Conservation (phyloP, 2,888 invertebrate genomes). For the Stenoptilia bipunctidactyla region DNA sequence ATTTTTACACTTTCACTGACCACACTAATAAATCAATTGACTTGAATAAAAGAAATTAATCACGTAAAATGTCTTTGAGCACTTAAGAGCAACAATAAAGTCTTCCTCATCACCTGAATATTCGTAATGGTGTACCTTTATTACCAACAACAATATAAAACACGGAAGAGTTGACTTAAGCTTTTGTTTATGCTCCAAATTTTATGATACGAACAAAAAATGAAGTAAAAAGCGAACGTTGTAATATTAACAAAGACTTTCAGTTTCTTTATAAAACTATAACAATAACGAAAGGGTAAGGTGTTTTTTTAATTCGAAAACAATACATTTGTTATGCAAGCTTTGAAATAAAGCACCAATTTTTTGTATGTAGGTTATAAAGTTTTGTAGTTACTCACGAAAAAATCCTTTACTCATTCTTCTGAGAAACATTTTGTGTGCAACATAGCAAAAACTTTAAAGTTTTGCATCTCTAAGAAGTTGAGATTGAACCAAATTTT, state of each 20-base stretch:
- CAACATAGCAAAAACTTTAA: too few species aligned
- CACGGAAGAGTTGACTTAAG: conserved; percentile 49
- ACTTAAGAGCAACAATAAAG: conserved; percentile 45
- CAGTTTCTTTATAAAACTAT: conserved; percentile 64
- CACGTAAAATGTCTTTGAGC: conserved; percentile 20
- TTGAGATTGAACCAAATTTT: too few species aligned
- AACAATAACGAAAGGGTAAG: conserved; percentile 39
- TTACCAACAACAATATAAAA: conserved; percentile 37
- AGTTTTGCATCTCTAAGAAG: too few species aligned
- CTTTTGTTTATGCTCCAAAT: conserved; percentile 64
- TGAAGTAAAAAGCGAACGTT: conserved; percentile 41
- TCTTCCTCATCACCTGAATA: conserved; percentile 66
- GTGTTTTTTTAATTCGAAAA: conserved; percentile 58
- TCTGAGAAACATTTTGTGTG: conserved; percentile 27
- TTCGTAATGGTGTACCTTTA: conserved; percentile 49
- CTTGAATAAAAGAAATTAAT: conserved; percentile 54
- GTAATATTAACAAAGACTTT: conserved; percentile 55
- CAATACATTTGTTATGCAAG: conserved; percentile 39
- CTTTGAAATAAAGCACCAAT: neutral
- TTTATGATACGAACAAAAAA: conserved; percentile 49
- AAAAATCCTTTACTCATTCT: conserved; percentile 27
- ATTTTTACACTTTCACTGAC: conserved; percentile 27
- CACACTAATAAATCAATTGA: conserved; percentile 58
- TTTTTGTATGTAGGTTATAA: conserved; percentile 8
- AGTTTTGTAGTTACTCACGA: too few species aligned